phyloP scores from a whole-genome alignment of 2,113 vertebrate genomes.

The Malurus melanocephalus region DNA sequence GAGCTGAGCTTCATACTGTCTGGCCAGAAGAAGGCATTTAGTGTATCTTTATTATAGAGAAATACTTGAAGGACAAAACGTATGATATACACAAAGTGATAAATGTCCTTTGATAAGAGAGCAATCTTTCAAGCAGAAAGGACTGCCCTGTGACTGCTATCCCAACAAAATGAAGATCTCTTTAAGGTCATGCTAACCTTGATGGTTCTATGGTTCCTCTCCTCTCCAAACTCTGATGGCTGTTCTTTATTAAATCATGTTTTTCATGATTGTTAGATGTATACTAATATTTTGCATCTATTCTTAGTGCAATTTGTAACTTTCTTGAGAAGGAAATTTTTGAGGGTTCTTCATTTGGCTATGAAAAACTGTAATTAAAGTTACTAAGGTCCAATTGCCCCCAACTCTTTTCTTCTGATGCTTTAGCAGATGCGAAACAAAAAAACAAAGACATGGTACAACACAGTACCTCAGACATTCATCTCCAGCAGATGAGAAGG shows the following conservation, averaged over 20 bases:
- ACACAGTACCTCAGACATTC: neutral
- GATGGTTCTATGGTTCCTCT: neutral
- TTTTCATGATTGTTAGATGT: neutral
- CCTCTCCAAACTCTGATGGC: neutral
- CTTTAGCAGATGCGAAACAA: neutral
- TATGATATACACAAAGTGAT: neutral
- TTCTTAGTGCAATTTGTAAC: neutral
- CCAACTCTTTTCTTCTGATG: neutral
- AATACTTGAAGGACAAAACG: neutral
- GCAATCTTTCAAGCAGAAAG: neutral
- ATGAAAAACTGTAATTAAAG: neutral
- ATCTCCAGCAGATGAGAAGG: neutral
- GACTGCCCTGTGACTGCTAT: neutral
- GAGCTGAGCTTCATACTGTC: neutral
- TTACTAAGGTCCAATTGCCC: neutral
- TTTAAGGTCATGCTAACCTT: neutral
- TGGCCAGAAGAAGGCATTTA: neutral
- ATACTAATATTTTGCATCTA: neutral
- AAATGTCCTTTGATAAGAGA: neutral
- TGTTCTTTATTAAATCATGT: neutral
- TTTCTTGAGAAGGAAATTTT: neutral
- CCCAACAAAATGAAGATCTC: neutral
- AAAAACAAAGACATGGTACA: neutral
- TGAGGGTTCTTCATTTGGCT: neutral
- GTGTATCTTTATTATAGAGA: neutral